Conservation (phyloP, 2,797 vertebrate genomes). For the Xenentodon cancila region DNA sequence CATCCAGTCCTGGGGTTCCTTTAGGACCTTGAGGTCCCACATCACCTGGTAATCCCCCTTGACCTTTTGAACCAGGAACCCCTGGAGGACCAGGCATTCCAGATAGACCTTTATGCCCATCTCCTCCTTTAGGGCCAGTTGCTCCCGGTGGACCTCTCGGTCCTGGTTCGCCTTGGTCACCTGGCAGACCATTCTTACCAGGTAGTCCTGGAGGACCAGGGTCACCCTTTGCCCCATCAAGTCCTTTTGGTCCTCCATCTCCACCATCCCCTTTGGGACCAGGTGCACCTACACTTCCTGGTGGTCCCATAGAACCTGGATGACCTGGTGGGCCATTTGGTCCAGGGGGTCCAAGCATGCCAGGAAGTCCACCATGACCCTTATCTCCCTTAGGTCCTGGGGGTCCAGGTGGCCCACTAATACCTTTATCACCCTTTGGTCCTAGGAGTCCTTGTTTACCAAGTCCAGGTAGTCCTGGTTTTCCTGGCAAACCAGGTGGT, state of each 20-base stretch:
- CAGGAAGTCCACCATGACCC: slow-evolving; percentile 88
- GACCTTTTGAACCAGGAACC: slow-evolving; percentile 88
- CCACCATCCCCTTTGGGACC: slow-evolving; percentile 93
- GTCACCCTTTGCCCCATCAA: slow-evolving; percentile 88
- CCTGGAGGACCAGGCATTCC: slow-evolving; percentile 87
- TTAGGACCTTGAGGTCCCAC: slow-evolving; percentile 90
- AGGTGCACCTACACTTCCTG: slow-evolving; percentile 87
- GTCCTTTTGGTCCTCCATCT: slow-evolving; percentile 86
- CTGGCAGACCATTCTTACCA: slow-evolving; percentile 91
- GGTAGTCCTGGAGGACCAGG: slow-evolving; percentile 88
- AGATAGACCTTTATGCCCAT: slow-evolving; percentile 89
- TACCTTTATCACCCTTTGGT: slow-evolving; percentile 92
- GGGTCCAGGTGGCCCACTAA: slow-evolving; percentile 82
- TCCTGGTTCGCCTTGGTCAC: slow-evolving; percentile 90
- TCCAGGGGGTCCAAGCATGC: slow-evolving; percentile 87
- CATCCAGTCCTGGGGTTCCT: slow-evolving; percentile 92
- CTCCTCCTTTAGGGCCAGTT: slow-evolving; percentile 90
- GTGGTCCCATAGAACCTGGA: slow-evolving; percentile 87
- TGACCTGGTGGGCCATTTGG: slow-evolving; percentile 87
- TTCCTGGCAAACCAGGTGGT: slow-evolving; percentile 90
- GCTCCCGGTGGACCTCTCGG: slow-evolving; percentile 88
- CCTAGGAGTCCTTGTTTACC: slow-evolving; percentile 94
- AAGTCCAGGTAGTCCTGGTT: slow-evolving; percentile 91
- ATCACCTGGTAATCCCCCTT: slow-evolving; percentile 87
- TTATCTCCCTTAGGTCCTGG: slow-evolving; percentile 92